Evolutionary conservation across 1,140 invertebrate species (phyloP).

Genomic region (Cherax quadricarinatus): DNA sequence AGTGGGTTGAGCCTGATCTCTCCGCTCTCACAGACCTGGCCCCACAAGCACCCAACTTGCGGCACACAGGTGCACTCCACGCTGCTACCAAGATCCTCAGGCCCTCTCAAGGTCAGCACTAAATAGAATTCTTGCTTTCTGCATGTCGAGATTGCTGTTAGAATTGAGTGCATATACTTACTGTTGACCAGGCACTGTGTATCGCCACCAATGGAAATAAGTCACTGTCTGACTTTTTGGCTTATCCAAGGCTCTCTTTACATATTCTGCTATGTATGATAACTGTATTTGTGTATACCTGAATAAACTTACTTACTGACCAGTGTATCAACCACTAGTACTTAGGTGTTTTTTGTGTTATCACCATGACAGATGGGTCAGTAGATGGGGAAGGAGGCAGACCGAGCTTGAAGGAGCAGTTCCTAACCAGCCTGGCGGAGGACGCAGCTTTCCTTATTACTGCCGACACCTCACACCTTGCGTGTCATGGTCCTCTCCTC

Average conservation of each 20-base stretch:
- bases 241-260: too few species aligned
- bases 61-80: slow-evolving; percentile 43
- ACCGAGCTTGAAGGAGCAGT: slow-evolving; percentile 25
- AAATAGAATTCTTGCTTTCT: neutral
- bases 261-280: too few species aligned
- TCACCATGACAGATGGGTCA: neutral
- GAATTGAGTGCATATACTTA: too few species aligned
- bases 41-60: slow-evolving; percentile 26
- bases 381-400: neutral
- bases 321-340: too few species aligned
- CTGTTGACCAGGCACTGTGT: too few species aligned
- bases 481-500: slow-evolving; percentile 45
- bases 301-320: too few species aligned
- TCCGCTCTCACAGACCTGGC: slow-evolving; percentile 22
- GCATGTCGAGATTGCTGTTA: neutral
- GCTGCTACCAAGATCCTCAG: slow-evolving; percentile 48
- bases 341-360: too few species aligned
- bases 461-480: slow-evolving; percentile 41
- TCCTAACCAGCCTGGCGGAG: slow-evolving; percentile 42
- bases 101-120: slow-evolving; percentile 28
- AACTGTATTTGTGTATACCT: too few species aligned
- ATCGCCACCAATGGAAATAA: too few species aligned
- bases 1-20: slow-evolving; percentile 58
- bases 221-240: too few species aligned
- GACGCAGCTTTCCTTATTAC: slow-evolving; percentile 42